Percentiles rank a stretch among this genome's conserved stretches.
Conservation (phyloP, 2,113 vertebrate species). For the Lepus timidus region DNA sequence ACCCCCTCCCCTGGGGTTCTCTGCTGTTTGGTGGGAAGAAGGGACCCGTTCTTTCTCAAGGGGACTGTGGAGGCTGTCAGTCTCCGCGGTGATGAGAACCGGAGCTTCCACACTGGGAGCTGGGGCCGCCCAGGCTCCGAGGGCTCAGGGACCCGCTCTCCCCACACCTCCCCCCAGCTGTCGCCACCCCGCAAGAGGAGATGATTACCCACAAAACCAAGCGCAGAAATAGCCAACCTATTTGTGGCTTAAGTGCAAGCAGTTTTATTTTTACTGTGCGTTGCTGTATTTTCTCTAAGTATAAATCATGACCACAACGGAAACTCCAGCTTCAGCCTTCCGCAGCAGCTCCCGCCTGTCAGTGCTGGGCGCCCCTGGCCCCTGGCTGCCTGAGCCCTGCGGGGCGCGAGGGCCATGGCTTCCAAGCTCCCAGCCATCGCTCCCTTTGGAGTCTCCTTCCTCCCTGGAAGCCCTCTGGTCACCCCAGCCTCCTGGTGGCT, state of each 20-base stretch:
- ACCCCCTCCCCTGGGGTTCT: neutral
- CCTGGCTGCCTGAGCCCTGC: too few relatives aligned
- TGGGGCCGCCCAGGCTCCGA: neutral
- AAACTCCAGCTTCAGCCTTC: constrained; percentile 68
- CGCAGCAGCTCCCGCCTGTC: constrained; percentile 34
- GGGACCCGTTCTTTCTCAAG: neutral
- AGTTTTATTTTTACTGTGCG: constrained; percentile 78
- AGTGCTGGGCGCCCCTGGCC: neutral
- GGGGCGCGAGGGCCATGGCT: neutral
- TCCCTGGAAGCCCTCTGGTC: neutral
- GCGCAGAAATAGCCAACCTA: constrained; percentile 79
- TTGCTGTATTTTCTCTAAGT: constrained; percentile 73
- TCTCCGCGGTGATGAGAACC: neutral
- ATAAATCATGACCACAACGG: constrained; percentile 69
- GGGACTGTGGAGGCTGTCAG: neutral
- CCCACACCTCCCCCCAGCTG: neutral
- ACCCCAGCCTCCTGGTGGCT: neutral
- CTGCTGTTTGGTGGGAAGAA: neutral
- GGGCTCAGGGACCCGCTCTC: neutral
- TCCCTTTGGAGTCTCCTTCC: too few relatives aligned
- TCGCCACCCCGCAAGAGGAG: constrained; percentile 58
- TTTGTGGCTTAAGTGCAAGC: constrained; percentile 75
- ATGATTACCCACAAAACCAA: constrained; percentile 64
- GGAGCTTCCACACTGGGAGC: neutral
- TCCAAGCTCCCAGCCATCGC: rapidly evolving